These are phyloP conservation scores for Phoronis australis DNA, from an alignment of 2,888 invertebrate species.

Conservation along the genomic window DNA sequence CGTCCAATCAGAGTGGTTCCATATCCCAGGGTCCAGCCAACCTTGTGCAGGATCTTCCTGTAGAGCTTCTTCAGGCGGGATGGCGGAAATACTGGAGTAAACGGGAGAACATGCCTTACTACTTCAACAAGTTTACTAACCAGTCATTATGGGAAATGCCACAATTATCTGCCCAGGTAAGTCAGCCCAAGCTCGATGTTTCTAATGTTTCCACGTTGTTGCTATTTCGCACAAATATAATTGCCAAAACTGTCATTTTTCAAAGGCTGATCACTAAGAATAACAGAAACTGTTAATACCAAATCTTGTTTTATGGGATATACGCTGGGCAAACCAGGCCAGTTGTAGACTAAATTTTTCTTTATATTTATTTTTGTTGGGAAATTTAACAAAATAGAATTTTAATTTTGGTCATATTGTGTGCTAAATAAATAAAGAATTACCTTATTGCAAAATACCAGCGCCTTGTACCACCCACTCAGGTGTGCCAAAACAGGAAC, in stretches of 20 bases:
- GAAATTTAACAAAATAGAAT: too few species aligned
- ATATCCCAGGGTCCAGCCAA: conserved; percentile 27
- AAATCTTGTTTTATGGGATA: too few species aligned
- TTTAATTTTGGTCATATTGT: too few species aligned
- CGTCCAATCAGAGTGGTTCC: too few species aligned
- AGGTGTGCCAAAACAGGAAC: conserved; percentile 3
- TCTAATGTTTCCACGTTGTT: conserved; percentile 1
- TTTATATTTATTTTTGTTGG: too few species aligned
- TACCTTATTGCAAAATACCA: neutral
- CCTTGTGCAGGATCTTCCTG: conserved; percentile 58
- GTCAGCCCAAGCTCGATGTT: neutral
- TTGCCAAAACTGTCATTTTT: too few species aligned
- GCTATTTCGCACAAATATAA: neutral
- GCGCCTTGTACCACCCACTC: neutral
- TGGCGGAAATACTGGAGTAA: conserved; percentile 98
- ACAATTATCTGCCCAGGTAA: conserved; percentile 53
- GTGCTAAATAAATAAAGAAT: too few species aligned
- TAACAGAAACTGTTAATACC: neutral
- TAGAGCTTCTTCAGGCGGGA: conserved; percentile 74
- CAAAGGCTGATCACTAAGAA: neutral
- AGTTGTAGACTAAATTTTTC: too few species aligned
- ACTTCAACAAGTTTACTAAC: conserved; percentile 91
- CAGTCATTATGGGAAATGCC: conserved; percentile 98
- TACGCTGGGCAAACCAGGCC: too few species aligned
- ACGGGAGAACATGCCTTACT: conserved; percentile 88